These are phyloP conservation scores for Pterostichus madidus DNA, from an alignment of 2,888 invertebrate species.

Conservation along the genomic window DNA sequence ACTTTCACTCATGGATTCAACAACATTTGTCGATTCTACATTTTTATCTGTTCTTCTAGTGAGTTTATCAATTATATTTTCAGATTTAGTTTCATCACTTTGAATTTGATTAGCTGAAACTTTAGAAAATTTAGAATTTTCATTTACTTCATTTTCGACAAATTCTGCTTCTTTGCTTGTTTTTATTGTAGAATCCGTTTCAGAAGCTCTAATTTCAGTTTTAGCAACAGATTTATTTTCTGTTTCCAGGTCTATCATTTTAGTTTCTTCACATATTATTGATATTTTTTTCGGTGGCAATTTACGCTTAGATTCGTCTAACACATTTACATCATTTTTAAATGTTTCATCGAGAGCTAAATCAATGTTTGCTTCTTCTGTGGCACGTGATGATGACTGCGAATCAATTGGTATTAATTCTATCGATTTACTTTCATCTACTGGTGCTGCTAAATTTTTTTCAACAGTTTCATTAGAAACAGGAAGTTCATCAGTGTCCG, in stretches of 20 bases:
- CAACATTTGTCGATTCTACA: too few relatives aligned
- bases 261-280: neutral
- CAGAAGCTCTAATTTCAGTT: neutral
- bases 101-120: conserved; percentile 20
- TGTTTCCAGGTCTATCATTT: neutral
- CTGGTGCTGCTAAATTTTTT: too few relatives aligned
- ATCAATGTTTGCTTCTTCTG: neutral
- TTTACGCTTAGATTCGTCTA: too few relatives aligned
- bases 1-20: too few relatives aligned
- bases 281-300: neutral
- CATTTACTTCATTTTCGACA: neutral
- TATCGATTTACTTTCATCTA: neutral
- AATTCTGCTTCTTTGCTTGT: neutral
- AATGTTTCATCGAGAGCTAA: too few relatives aligned
- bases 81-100: conserved; percentile 72
- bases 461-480: neutral
- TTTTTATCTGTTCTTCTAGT: neutral
- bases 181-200: neutral
- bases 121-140: neutral
- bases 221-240: neutral
- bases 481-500: neutral
- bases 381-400: neutral
- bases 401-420: neutral
- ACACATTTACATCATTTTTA: too few relatives aligned
- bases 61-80: conserved; percentile 50